Conservation (phyloP, 92 coral and sea anemone genomes). For the Porites lobata region DNA sequence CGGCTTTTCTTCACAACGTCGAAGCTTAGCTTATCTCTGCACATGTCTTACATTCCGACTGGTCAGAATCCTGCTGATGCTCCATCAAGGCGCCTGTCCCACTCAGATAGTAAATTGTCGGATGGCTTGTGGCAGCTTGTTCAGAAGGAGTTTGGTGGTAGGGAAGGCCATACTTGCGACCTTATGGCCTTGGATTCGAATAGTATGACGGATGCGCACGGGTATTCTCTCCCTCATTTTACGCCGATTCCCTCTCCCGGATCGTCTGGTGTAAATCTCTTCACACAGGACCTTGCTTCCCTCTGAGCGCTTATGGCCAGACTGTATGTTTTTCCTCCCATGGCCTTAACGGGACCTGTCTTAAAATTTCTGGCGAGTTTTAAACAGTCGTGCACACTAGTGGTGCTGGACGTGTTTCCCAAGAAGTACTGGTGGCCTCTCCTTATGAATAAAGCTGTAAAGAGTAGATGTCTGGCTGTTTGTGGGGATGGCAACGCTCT, state of each 20-base stretch:
- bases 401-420: background rate
- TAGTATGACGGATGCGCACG: background rate
- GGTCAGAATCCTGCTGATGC: too few species aligned
- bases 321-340: background rate
- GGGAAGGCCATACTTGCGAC: too few species aligned
- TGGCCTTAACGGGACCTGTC: background rate
- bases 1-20: too few species aligned
- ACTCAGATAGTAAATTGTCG: too few species aligned
- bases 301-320: background rate
- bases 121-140: too few species aligned
- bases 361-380: background rate
- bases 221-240: background rate
- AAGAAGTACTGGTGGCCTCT: constrained; percentile 1
- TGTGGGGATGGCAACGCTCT: background rate
- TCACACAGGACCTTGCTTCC: background rate
- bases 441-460: background rate
- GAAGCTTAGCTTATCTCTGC: too few species aligned
- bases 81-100: too few species aligned
- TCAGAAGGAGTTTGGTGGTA: too few species aligned
- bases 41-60: too few species aligned
- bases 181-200: too few species aligned
- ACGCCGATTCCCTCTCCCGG: background rate
- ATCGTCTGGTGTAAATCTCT: background rate
- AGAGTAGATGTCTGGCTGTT: background rate
- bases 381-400: background rate